phyloP scores from a whole-genome alignment of 2,113 vertebrate genomes.

The Polyodon spathula region DNA sequence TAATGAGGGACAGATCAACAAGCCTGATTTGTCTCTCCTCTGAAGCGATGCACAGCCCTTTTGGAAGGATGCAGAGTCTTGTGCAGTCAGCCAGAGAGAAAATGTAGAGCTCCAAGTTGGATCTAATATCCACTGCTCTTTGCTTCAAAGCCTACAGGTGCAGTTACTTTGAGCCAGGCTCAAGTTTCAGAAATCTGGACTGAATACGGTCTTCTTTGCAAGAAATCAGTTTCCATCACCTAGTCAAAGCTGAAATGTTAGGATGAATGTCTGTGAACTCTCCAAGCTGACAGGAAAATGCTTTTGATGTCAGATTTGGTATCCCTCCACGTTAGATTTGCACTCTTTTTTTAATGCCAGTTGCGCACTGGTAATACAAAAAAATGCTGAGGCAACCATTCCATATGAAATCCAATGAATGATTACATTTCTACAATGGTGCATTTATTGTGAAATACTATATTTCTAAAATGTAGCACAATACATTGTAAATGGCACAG shows the following conservation, averaged over 20 bases:
- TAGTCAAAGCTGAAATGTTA: not conserved
- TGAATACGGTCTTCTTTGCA: not conserved
- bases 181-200: conserved; percentile 5
- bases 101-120: conserved; percentile 7
- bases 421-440: no score
- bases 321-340: not conserved
- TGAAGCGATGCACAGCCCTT: not conserved
- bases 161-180: conserved; percentile 4
- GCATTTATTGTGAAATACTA: no score
- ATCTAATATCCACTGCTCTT: conserved; percentile 1
- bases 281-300: not conserved
- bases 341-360: not conserved
- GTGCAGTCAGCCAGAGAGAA: not conserved
- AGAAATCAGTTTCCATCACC: conserved; percentile 6
- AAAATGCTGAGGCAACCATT: not conserved
- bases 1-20: not conserved
- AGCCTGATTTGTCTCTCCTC: not conserved
- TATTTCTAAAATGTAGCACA: no score
- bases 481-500: no score
- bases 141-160: not conserved
- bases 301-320: conserved; percentile 8
- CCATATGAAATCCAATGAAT: no score
- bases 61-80: not conserved
- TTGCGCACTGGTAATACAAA: not conserved
- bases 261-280: not conserved